Conservation (phyloP, 1,140 invertebrate species). For the Leptopilina clavipes region DNA sequence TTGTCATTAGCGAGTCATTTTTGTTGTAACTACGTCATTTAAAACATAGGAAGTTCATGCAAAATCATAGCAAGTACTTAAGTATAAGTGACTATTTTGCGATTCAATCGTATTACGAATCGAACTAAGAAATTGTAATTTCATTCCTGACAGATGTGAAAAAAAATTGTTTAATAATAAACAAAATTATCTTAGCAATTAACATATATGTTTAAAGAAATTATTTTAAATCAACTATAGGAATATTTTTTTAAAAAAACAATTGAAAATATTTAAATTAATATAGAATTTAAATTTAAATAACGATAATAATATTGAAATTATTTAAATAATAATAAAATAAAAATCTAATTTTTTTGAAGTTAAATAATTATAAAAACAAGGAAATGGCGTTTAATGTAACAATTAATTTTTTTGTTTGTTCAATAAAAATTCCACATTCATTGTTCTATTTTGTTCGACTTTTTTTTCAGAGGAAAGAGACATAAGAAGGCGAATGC, state of each 20-base stretch:
- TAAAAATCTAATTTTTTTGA: no score
- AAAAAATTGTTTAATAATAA: not conserved
- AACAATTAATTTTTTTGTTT: no score
- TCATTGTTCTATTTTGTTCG: not conserved
- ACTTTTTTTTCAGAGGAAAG: slow-evolving; percentile 52
- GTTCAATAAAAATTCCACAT: not conserved
- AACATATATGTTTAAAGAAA: no score
- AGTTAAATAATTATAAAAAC: no score
- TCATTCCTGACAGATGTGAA: not conserved
- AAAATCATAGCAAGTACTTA: not conserved
- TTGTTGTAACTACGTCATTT: not conserved
- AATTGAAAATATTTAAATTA: no score
- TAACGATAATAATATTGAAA: no score
- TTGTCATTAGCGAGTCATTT: not conserved
- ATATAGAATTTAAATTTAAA: no score
- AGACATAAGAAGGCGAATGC: slow-evolving; percentile 58
- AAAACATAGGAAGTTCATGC: not conserved
- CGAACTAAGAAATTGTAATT: not conserved
- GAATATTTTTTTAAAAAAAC: no score
- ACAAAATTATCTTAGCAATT: not conserved
- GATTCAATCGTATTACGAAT: not conserved
- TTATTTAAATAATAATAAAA: no score
- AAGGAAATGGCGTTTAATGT: no score
- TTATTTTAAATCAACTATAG: not conserved
- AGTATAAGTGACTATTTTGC: not conserved